A percentile compares a stretch with the other conserved stretches of the same genome.
Conservation (phyloP, 2,797 vertebrate genomes). For the Melopsittacus undulatus region DNA sequence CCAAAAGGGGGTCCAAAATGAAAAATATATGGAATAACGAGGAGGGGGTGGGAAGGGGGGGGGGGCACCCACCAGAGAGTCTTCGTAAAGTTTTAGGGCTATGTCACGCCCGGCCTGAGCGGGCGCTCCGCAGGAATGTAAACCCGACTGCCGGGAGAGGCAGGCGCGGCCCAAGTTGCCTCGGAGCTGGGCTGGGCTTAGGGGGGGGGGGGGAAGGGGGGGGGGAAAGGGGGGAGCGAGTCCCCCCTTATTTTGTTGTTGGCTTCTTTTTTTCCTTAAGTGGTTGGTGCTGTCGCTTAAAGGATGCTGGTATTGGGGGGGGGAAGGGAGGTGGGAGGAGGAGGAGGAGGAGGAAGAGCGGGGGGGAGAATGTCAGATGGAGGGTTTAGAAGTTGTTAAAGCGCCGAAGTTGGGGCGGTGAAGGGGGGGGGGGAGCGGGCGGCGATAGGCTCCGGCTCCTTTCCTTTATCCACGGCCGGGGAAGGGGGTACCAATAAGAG, state of each 20-base stretch:
- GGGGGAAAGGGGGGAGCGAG: not conserved
- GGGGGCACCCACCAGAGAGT: not conserved
- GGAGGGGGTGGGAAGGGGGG: no score
- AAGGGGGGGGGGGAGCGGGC: constrained; percentile 68
- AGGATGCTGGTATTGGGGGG: not conserved
- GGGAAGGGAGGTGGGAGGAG: not conserved
- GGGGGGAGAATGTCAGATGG: constrained; percentile 15
- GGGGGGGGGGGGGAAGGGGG: not conserved
- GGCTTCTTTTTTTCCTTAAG: not conserved
- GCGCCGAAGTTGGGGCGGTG: constrained; percentile 76
- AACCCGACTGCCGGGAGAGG: not conserved
- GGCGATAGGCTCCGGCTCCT: constrained; percentile 85
- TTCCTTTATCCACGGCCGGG: constrained; percentile 89
- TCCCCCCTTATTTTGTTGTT: not conserved
- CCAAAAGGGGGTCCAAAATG: not conserved
- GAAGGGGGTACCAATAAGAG: constrained; percentile 82
- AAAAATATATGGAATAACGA: not conserved
- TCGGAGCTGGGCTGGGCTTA: constrained; percentile 16
- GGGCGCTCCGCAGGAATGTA: constrained; percentile 41
- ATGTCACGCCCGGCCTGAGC: not conserved
- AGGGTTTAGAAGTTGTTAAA: constrained; percentile 83
- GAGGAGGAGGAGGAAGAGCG: not conserved
- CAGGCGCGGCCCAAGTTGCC: not conserved
- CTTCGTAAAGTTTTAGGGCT: not conserved
- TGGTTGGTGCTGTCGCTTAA: constrained; percentile 5